phyloP scores from a whole-genome alignment of 2,888 invertebrate species.

The Agapostemon virescens region DNA sequence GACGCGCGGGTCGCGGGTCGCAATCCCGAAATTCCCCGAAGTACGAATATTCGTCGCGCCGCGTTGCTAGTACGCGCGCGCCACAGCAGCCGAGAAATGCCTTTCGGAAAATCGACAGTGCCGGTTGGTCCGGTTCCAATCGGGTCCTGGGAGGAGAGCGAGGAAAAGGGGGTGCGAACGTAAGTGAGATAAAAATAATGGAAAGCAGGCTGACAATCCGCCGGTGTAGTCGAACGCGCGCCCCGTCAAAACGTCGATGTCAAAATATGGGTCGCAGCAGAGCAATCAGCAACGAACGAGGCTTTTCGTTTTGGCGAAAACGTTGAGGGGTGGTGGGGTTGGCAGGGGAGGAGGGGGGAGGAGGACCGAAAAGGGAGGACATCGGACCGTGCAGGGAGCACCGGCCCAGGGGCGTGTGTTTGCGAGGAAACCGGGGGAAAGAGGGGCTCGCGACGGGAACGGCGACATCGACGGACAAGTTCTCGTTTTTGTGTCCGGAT shows the following conservation, averaged over 20 bases:
- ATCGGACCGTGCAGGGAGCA: slow-evolving; percentile 17
- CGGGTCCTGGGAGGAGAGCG: no score
- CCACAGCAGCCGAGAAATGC: not conserved
- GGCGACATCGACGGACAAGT: slow-evolving; percentile 50
- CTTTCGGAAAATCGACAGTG: slow-evolving; percentile 4
- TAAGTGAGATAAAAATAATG: slow-evolving; percentile 38
- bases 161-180: not conserved
- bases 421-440: not conserved
- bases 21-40: slow-evolving; percentile 1
- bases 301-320: slow-evolving; percentile 47
- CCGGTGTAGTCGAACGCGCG: slow-evolving; percentile 45
- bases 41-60: slow-evolving; percentile 10
- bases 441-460: slow-evolving; percentile 17
- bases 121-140: slow-evolving; percentile 3
- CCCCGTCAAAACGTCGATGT: slow-evolving; percentile 63
- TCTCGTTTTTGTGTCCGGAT: slow-evolving; percentile 57
- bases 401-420: slow-evolving; percentile 22
- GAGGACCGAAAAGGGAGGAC: slow-evolving; percentile 6
- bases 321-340: not conserved
- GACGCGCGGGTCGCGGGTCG: not conserved
- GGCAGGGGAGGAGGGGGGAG: slow-evolving; percentile 14
- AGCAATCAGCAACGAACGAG: slow-evolving; percentile 64
- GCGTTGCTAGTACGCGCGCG: no score
- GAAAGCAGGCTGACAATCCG: slow-evolving; percentile 38
- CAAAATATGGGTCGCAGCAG: slow-evolving; percentile 66